A percentile compares a stretch with the other conserved stretches of the same genome.
Evolutionary conservation across 2,797 vertebrate species (phyloP).

Genomic region (Sebastes flavidus): DNA sequence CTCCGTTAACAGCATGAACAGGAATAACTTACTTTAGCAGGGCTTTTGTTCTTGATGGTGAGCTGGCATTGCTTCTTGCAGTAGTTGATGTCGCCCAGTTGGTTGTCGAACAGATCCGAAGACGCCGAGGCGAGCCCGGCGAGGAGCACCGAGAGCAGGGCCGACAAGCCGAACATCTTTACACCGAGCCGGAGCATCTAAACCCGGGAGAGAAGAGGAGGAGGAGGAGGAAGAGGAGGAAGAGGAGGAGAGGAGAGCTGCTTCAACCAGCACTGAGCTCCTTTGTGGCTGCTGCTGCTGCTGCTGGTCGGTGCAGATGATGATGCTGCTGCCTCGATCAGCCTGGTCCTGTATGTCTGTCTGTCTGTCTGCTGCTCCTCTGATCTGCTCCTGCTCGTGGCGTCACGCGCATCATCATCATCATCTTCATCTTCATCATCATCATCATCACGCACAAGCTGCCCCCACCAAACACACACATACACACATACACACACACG

Average conservation of each 20-base stretch:
- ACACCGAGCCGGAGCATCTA: slow-evolving; percentile 76
- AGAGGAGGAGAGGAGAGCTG: slow-evolving; percentile 47
- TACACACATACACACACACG: slow-evolving; percentile 12
- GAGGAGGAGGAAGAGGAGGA: slow-evolving; percentile 35
- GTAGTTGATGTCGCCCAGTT: slow-evolving; percentile 91
- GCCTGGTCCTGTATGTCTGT: slow-evolving; percentile 22
- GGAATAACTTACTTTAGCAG: slow-evolving; percentile 84
- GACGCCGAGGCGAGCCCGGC: slow-evolving; percentile 77
- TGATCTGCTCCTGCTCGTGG: slow-evolving; percentile 63
- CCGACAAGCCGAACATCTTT: slow-evolving; percentile 75
- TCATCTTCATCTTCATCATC: slow-evolving; percentile 44
- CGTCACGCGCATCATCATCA: slow-evolving; percentile 76
- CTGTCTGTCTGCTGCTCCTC: slow-evolving; percentile 40
- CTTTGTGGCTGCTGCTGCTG: slow-evolving; percentile 79
- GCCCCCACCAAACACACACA: slow-evolving; percentile 9
- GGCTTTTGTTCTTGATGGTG: slow-evolving; percentile 83
- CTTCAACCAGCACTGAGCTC: slow-evolving; percentile 73
- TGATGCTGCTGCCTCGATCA: slow-evolving; percentile 60
- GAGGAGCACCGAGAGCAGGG: slow-evolving; percentile 78
- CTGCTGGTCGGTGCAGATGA: not conserved
- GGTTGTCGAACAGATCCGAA: slow-evolving; percentile 87
- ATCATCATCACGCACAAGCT: slow-evolving; percentile 66
- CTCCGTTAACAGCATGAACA: not conserved
- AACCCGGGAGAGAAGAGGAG: slow-evolving; percentile 38
- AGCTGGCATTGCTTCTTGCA: slow-evolving; percentile 92